phyloP scores from a whole-genome alignment of 2,113 vertebrate species.

The Carassius auratus region DNA sequence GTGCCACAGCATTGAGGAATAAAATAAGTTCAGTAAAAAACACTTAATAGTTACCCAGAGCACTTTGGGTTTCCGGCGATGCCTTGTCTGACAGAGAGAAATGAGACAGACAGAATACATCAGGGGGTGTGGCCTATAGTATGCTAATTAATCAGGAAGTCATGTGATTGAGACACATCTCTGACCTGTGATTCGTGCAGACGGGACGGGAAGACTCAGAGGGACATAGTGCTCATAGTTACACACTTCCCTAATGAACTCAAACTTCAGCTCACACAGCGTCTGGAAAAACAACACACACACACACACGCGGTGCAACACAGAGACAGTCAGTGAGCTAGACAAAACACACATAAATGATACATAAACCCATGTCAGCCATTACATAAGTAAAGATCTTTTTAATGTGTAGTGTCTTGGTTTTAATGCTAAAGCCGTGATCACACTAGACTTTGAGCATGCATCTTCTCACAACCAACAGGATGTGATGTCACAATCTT shows the following conservation, averaged over 20 bases:
- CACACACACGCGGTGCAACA: background rate
- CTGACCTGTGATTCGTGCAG: conserved; percentile 81
- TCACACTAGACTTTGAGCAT: background rate
- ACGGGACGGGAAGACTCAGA: conserved; percentile 89
- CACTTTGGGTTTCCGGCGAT: conserved; percentile 70
- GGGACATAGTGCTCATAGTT: conserved; percentile 96
- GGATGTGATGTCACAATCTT: background rate
- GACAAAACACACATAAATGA: background rate
- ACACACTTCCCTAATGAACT: conserved; percentile 95
- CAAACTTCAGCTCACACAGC: conserved; percentile 92
- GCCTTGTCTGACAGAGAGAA: conserved; percentile 73
- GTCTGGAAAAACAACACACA: conserved; percentile 59
- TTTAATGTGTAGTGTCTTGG: background rate
- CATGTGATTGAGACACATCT: background rate
- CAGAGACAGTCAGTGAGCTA: background rate
- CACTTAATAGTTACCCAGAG: conserved; percentile 73
- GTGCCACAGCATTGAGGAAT: background rate
- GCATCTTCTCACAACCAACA: background rate
- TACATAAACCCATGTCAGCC: background rate
- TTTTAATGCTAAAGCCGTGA: background rate
- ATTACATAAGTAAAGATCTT: background rate
- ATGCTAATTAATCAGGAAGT: conserved; percentile 31
- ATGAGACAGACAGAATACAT: conserved; percentile 49
- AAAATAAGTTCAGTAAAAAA: background rate
- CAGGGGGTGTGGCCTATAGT: conserved; percentile 12